Conservation (phyloP, 2,888 invertebrate genomes). For the Coenonympha glycerion region DNA sequence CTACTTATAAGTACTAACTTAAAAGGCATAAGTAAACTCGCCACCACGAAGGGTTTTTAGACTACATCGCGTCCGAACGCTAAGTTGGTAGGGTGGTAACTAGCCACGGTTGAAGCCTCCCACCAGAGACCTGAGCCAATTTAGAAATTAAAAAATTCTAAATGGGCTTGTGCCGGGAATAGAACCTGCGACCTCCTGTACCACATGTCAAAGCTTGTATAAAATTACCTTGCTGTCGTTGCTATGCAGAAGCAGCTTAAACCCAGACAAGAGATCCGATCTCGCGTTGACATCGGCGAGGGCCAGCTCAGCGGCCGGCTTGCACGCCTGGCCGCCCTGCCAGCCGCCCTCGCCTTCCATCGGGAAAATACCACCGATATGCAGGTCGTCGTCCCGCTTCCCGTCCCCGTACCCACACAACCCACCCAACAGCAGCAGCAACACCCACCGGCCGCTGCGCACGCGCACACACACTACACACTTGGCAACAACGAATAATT, state of each 20-base stretch:
- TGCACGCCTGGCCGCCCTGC: slow-evolving; percentile 99
- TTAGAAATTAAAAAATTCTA: too few species aligned
- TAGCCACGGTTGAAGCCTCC: too few species aligned
- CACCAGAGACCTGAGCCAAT: too few species aligned
- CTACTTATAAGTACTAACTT: too few species aligned
- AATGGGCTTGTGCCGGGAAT: too few species aligned
- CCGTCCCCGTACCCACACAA: slow-evolving; percentile 54
- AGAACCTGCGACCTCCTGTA: too few species aligned
- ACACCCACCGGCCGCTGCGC: slow-evolving; percentile 37
- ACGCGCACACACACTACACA: slow-evolving; percentile 49
- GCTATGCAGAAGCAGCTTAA: slow-evolving; percentile 91
- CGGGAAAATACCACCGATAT: slow-evolving; percentile 98
- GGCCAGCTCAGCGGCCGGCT: slow-evolving; percentile 97
- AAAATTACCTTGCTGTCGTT: slow-evolving; percentile 93
- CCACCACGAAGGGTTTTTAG: too few species aligned
- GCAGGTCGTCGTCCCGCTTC: slow-evolving; percentile 83
- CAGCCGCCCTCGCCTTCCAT: slow-evolving; percentile 97
- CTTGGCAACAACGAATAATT: slow-evolving; percentile 72
- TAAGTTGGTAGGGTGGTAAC: too few species aligned
- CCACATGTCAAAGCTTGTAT: too few species aligned
- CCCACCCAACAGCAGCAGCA: slow-evolving; percentile 54
- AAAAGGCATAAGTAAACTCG: too few species aligned
- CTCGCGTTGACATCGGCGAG: slow-evolving; percentile 95
- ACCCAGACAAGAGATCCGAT: slow-evolving; percentile 91
- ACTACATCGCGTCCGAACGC: too few species aligned